Conservation (phyloP, 2,888 invertebrate species). For the Calliscelio sp. region DNA sequence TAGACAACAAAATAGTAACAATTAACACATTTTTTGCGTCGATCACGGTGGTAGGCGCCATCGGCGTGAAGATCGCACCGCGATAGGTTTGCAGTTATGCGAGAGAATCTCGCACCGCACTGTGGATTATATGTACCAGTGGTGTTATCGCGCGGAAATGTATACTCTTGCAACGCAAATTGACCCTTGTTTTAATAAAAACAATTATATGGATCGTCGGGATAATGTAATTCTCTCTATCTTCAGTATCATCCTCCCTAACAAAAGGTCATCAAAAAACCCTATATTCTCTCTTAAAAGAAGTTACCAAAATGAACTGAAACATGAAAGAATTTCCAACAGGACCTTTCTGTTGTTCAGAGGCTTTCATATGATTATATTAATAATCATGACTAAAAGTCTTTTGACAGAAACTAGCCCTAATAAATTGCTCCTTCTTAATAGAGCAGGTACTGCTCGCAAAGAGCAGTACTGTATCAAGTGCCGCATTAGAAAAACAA, state of each 20-base stretch:
- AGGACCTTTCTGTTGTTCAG: no score
- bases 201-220: slow-evolving; percentile 70
- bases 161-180: slow-evolving; percentile 70
- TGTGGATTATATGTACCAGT: slow-evolving; percentile 61
- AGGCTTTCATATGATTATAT: no score
- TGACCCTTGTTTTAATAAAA: slow-evolving; percentile 72
- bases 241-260: no score
- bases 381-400: slow-evolving; percentile 27
- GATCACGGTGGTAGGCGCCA: slow-evolving; percentile 76
- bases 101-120: slow-evolving; percentile 64
- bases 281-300: slow-evolving; percentile 55
- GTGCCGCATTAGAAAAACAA: slow-evolving; percentile 63
- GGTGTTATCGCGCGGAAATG: slow-evolving; percentile 67
- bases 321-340: no score
- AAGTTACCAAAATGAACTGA: no score
- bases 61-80: slow-evolving; percentile 82
- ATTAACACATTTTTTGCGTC: slow-evolving; percentile 71
- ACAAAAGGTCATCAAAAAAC: no score
- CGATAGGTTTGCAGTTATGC: slow-evolving; percentile 66
- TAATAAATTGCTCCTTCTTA: slow-evolving; percentile 47
- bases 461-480: slow-evolving; percentile 52
- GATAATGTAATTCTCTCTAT: slow-evolving; percentile 37
- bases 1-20: slow-evolving; percentile 60
- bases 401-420: slow-evolving; percentile 24
- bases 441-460: slow-evolving; percentile 41